These are phyloP conservation scores for Leptoclinus maculatus DNA, from an alignment of 2,797 vertebrate species.

Conservation along the genomic window DNA sequence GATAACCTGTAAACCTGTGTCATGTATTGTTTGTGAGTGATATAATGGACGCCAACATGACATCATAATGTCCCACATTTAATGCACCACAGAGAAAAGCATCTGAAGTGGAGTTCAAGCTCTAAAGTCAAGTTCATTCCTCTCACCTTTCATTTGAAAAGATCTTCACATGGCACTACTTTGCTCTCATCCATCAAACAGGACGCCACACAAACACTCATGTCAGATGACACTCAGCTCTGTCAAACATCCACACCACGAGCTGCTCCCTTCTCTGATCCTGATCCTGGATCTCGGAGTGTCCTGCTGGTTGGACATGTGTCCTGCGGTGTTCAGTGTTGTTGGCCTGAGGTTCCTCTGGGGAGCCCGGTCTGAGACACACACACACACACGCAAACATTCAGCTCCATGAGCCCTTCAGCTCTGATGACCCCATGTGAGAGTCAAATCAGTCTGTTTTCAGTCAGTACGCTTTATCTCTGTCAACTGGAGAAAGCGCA, in stretches of 20 bases:
- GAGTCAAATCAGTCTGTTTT: no score
- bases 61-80: not conserved
- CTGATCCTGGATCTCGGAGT: constrained; percentile 1
- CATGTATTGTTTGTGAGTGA: not conserved
- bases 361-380: not conserved
- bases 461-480: not conserved
- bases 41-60: not conserved
- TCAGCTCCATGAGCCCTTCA: not conserved
- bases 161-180: not conserved
- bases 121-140: not conserved
- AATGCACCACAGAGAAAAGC: not conserved
- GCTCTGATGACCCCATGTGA: no score
- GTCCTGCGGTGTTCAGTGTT: not conserved
- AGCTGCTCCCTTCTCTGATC: not conserved
- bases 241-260: not conserved
- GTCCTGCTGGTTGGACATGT: constrained; percentile 13
- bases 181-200: not conserved
- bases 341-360: not conserved
- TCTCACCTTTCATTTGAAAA: not conserved
- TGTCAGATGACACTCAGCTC: not conserved
- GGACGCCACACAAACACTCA: not conserved
- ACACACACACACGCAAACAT: not conserved
- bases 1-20: not conserved
- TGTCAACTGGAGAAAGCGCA: not conserved
- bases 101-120: not conserved